phyloP scores from a whole-genome alignment of 2,888 invertebrate genomes.

The Melieria crassipennis region DNA sequence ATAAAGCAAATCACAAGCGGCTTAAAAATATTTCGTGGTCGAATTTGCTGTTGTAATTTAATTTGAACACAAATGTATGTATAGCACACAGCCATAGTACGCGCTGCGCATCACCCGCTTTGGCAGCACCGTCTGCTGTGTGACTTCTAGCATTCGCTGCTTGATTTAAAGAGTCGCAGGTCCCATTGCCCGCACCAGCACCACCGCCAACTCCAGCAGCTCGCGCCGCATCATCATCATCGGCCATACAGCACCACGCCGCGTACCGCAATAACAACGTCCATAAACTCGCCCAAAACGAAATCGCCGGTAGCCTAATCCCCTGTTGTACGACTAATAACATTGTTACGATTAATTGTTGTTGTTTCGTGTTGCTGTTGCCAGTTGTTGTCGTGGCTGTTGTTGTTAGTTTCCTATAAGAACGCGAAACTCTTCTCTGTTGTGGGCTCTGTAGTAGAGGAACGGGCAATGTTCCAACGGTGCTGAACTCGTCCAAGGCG shows the following conservation, averaged over 20 bases:
- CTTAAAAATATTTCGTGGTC: constrained; percentile 29
- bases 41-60: constrained; percentile 24
- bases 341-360: constrained; percentile 65
- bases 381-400: constrained; percentile 32
- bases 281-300: constrained; percentile 37
- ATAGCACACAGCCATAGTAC: neutral
- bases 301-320: constrained; percentile 65
- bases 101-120: neutral
- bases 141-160: constrained; percentile 27
- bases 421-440: constrained; percentile 7
- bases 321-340: constrained; percentile 66
- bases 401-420: constrained; percentile 12
- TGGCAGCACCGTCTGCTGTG: neutral
- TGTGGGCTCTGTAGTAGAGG: too few species aligned
- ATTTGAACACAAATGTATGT: constrained; percentile 5
- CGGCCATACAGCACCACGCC: neutral
- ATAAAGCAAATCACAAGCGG: constrained; percentile 18
- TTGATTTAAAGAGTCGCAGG: constrained; percentile 24
- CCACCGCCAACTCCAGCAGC: constrained; percentile 30
- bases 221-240: constrained; percentile 39
- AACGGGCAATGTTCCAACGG: too few species aligned
- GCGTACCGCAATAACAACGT: constrained; percentile 8
- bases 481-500: too few species aligned
- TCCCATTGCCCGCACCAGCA: constrained; percentile 18
- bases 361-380: constrained; percentile 35